A percentile compares a stretch with the other conserved stretches of the same genome.
These are phyloP conservation scores for Linhomoeus sp. DNA, from an alignment of 2,888 invertebrate species.

Conservation along the genomic window DNA sequence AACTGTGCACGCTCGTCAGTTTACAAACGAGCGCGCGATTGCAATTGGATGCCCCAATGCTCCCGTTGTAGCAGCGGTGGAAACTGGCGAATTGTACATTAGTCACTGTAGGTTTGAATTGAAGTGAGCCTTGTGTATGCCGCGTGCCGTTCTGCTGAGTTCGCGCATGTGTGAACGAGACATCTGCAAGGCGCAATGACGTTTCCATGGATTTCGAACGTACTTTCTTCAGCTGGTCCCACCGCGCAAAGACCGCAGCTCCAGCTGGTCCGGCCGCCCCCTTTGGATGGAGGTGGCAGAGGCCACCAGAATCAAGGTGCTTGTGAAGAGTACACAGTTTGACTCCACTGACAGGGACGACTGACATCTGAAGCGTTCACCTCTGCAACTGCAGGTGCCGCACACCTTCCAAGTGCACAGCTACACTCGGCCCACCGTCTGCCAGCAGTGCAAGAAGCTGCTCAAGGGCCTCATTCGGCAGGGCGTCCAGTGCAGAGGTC, in stretches of 20 bases:
- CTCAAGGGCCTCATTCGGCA: conserved; percentile 75
- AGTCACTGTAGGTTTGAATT: too few species aligned
- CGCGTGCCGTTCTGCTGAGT: too few species aligned
- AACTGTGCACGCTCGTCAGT: too few species aligned
- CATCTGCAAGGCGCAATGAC: too few species aligned
- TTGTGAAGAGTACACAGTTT: conserved; percentile 13
- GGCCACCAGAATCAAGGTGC: conserved; percentile 38
- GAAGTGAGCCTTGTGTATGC: too few species aligned
- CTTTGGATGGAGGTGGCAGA: conserved; percentile 51
- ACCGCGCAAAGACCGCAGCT: conserved; percentile 24
- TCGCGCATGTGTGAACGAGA: too few species aligned
- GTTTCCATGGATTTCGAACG: too few species aligned
- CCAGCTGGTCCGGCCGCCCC: conserved; percentile 40
- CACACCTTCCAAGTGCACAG: conserved; percentile 92
- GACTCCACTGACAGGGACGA: too few species aligned
- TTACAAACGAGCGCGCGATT: too few species aligned
- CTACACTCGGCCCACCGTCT: conserved; percentile 87
- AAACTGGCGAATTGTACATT: too few species aligned
- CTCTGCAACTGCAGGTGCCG: conserved; percentile 54
- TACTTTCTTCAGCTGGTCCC: background rate
- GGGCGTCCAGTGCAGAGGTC: conserved; percentile 77
- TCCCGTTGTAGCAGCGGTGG: too few species aligned
- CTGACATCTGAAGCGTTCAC: background rate
- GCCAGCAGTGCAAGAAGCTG: conserved; percentile 82
- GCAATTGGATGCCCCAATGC: too few species aligned